Conservation (phyloP, 2,113 vertebrate species). For the Maccullochella peelii region DNA sequence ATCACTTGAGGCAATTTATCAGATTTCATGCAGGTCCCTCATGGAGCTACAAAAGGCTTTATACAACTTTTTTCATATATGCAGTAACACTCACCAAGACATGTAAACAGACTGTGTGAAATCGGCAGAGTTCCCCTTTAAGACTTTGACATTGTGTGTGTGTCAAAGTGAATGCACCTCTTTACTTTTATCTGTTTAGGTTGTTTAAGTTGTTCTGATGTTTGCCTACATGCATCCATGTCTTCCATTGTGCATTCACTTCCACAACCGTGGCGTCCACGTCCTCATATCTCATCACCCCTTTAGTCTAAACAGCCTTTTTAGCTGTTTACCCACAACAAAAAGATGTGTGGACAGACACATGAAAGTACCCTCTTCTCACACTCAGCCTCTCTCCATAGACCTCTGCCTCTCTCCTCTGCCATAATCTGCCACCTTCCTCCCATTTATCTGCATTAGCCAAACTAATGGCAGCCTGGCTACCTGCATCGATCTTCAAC, state of each 20-base stretch:
- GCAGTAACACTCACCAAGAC: background rate
- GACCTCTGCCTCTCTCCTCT: conserved; percentile 57
- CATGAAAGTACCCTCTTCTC: conserved; percentile 42
- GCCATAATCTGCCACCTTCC: conserved; percentile 34
- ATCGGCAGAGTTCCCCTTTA: background rate
- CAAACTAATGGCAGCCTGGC: conserved; percentile 56
- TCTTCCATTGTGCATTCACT: conserved; percentile 45
- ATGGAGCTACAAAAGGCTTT: no score
- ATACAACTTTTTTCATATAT: no score
- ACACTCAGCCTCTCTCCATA: conserved; percentile 46
- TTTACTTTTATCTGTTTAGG: background rate
- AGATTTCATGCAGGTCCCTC: no score
- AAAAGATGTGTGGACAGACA: conserved; percentile 74
- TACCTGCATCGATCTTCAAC: conserved; percentile 71
- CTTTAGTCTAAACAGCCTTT: conserved; percentile 76
- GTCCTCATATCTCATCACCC: conserved; percentile 69
- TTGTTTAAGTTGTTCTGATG: conserved; percentile 3
- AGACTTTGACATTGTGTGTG: background rate
- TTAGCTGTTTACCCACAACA: conserved; percentile 83
- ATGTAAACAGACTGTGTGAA: background rate
- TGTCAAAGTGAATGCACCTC: background rate
- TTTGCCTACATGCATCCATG: background rate
- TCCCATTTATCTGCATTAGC: conserved; percentile 69
- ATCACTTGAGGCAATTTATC: no score
- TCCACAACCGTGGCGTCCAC: conserved; percentile 42